A percentile compares a stretch with the other conserved stretches of the same genome.
Evolutionary conservation across 35 echinoderm and acorn worm species (phyloP).

Genomic region (Nesometra sesokonis): DNA sequence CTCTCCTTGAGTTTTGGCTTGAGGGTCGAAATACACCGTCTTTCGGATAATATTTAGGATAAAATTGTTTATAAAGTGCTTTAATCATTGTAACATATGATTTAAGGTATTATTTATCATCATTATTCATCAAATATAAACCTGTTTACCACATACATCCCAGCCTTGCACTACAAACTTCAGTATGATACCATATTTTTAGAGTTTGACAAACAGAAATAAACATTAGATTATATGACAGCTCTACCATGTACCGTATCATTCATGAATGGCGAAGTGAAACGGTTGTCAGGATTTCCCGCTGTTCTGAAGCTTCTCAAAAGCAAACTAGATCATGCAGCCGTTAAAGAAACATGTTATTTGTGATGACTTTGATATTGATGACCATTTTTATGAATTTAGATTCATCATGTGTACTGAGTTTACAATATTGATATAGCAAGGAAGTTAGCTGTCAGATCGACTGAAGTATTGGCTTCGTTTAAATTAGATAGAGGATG

Average conservation of each 20-base stretch:
- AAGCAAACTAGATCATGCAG: background rate
- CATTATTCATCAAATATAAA: too few species aligned
- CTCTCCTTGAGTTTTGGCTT: too few species aligned
- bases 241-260: background rate
- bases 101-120: too few species aligned
- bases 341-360: background rate
- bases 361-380: background rate
- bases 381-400: background rate
- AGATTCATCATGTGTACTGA: background rate
- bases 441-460: background rate
- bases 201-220: background rate
- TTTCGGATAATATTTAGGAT: too few species aligned
- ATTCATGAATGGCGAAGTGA: background rate
- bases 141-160: too few species aligned
- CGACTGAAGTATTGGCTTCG: too few species aligned
- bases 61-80: too few species aligned
- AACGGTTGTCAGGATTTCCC: background rate
- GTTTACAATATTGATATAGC: background rate
- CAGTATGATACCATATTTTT: too few species aligned
- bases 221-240: background rate
- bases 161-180: too few species aligned
- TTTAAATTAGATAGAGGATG: too few species aligned
- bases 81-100: too few species aligned
- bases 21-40: too few species aligned
- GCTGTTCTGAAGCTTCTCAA: background rate